A percentile compares a stretch with the other conserved stretches of the same genome.
These are phyloP conservation scores for Machaerirhynchus nigripectus DNA, from an alignment of 2,113 vertebrate genomes.

Conservation along the genomic window DNA sequence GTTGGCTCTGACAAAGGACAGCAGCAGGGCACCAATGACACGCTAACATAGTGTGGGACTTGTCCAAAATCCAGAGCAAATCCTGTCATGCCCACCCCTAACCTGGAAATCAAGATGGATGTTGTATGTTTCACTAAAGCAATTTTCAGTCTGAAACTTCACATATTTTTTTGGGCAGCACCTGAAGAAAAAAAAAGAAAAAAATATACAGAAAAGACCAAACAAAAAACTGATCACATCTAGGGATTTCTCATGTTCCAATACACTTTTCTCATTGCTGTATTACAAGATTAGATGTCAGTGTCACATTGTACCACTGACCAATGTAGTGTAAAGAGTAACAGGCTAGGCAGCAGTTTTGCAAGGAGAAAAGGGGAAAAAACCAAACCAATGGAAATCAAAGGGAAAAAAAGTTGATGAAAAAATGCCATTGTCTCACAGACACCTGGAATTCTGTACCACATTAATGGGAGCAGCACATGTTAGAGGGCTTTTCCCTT, in stretches of 20 bases:
- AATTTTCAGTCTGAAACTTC: background rate
- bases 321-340: background rate
- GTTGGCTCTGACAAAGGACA: background rate
- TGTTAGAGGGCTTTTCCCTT: background rate
- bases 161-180: background rate
- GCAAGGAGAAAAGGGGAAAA: background rate
- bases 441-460: background rate
- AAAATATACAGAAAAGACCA: background rate
- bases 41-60: accelerated
- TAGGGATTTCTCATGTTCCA: background rate
- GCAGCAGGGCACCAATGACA: background rate
- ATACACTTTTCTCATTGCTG: background rate
- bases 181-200: background rate
- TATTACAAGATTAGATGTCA: background rate
- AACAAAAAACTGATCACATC: background rate
- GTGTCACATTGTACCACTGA: background rate
- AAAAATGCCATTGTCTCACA: background rate
- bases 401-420: background rate
- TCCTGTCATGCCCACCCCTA: background rate
- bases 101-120: background rate
- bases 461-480: background rate
- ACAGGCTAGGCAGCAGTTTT: background rate
- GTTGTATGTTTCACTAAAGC: background rate
- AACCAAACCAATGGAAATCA: background rate
- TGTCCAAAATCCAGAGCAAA: background rate